Conservation (phyloP, 2,113 vertebrate species). For the Crotalus helleri region DNA sequence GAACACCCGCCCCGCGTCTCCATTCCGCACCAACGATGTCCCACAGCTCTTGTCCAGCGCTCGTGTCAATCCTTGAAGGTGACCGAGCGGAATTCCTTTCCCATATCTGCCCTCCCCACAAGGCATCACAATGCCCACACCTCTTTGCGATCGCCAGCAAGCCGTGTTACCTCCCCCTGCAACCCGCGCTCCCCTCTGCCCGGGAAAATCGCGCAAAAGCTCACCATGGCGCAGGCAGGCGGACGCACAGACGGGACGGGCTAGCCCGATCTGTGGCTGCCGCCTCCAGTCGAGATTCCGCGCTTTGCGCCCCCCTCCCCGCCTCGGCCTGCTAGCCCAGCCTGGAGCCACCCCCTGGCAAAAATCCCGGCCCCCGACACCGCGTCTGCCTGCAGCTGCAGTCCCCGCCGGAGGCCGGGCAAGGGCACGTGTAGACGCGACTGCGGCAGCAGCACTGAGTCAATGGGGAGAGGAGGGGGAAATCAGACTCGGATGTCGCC, state of each 20-base stretch:
- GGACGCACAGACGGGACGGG: conserved; percentile 7
- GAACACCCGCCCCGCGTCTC: background rate
- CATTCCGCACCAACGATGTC: background rate
- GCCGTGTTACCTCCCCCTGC: too few relatives aligned
- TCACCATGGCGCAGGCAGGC: conserved; percentile 10
- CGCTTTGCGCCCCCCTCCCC: background rate
- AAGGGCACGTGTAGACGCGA: conserved; percentile 8
- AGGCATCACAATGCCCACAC: background rate
- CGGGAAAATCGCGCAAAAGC: background rate
- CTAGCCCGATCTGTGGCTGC: background rate
- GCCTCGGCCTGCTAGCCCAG: background rate
- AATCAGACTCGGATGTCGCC: background rate
- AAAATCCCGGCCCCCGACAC: conserved; percentile 11
- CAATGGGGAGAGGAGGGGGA: background rate
- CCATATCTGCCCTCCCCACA: background rate
- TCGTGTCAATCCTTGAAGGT: background rate
- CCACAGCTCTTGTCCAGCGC: background rate
- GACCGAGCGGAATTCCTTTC: too few relatives aligned
- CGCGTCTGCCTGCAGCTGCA: background rate
- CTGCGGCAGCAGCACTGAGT: conserved; percentile 1
- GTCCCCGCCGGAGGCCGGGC: conserved; percentile 9
- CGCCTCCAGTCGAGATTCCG: background rate
- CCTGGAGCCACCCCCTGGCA: background rate
- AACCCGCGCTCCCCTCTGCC: background rate
- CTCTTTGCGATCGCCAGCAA: background rate